A percentile compares a stretch with the other conserved stretches of the same genome.
Evolutionary conservation across 2,113 vertebrate genomes (phyloP).

Genomic region (Pteronura brasiliensis): DNA sequence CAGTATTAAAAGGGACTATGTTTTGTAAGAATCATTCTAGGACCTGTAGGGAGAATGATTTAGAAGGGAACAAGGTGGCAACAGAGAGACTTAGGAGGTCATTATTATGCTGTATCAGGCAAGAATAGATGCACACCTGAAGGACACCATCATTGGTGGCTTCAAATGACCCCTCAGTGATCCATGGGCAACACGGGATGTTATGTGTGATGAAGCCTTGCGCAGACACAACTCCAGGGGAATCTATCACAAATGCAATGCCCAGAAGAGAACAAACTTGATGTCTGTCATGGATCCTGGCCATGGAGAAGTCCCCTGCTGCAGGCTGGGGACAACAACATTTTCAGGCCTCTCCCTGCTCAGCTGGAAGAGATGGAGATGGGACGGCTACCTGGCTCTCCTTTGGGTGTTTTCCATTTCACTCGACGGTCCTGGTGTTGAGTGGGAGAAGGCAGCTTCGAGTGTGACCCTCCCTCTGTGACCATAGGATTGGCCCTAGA

Average conservation of each 20-base stretch:
- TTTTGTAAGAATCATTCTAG: neutral
- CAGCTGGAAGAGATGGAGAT: neutral
- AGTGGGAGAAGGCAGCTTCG: neutral
- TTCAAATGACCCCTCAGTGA: neutral
- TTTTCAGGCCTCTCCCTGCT: neutral
- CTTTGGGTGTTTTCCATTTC: neutral
- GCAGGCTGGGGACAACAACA: neutral
- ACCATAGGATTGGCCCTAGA: fast-evolving
- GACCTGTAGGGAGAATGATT: neutral
- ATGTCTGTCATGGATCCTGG: neutral
- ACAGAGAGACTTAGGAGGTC: neutral
- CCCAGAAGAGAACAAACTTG: neutral
- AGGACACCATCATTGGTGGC: neutral
- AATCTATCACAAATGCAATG: fast-evolving
- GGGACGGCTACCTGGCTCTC: neutral
- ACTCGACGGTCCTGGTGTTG: neutral
- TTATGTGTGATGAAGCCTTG: too few relatives aligned
- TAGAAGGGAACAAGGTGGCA: neutral
- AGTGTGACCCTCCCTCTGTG: neutral
- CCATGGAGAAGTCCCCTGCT: neutral
- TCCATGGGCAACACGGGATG: fast-evolving
- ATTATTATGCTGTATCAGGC: neutral
- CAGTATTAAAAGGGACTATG: neutral
- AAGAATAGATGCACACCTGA: neutral
- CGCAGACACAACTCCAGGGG: neutral